Conservation (phyloP, 2,113 vertebrate species). For the Athene noctua region DNA sequence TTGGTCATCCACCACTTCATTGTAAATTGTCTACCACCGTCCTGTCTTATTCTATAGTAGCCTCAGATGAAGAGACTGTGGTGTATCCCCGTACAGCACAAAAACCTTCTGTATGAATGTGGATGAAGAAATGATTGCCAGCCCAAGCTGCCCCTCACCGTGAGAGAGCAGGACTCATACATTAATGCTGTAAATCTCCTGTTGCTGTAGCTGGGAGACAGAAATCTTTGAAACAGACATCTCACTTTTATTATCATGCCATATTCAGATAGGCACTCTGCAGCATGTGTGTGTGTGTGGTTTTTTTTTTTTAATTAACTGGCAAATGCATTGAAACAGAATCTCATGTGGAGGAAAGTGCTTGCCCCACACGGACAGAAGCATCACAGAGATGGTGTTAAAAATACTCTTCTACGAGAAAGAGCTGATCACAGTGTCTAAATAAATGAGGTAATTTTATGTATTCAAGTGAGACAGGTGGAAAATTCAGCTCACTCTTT, state of each 20-base stretch:
- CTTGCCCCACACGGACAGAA: background rate
- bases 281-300: background rate
- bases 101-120: background rate
- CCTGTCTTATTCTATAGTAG: background rate
- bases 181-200: background rate
- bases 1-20: background rate
- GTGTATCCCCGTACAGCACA: background rate
- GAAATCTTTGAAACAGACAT: background rate
- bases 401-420: background rate
- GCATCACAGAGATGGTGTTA: background rate
- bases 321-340: background rate
- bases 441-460: slow-evolving; percentile 58
- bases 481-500: slow-evolving; percentile 43
- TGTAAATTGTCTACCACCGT: background rate
- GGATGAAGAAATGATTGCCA: background rate
- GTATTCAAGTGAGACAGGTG: slow-evolving; percentile 29
- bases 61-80: background rate
- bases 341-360: background rate
- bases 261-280: background rate
- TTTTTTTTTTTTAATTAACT: background rate
- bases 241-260: background rate
- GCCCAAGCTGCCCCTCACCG: background rate
- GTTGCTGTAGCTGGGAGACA: background rate
- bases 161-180: background rate
- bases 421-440: slow-evolving; percentile 29